Base-by-base conservation (phyloP, 2,888 invertebrate genomes). In the Latrodectus elegans region DNA sequence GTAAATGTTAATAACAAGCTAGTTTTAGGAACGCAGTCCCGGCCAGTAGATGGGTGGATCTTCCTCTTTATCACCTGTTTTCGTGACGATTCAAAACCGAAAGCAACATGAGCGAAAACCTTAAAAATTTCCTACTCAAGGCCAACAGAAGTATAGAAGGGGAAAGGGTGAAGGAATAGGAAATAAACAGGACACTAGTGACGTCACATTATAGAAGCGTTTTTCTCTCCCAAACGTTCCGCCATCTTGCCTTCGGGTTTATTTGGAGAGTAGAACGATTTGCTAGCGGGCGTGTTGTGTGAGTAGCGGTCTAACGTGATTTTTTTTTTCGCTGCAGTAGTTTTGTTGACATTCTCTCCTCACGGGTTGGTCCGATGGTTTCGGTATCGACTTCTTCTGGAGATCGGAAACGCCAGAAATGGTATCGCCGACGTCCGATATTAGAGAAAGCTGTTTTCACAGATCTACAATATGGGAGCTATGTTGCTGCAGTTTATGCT, bases 391-490 rank as follows among this genome's bases (percentile, higher is more conserved):
- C 77, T 17, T 49, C 60, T 65, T 87, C 87, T 17, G 77, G 68
- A 68, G 88, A 88, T 52, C 82, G 88, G 49, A 51, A 68, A 52
- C 77, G 79, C 51, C 78, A 87, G 71, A 89, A 82, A 60, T 90
- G 90, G 90, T 90, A 89, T 79, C 88, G 90, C 38, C 82, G 90
- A 83, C 95, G 95, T 90, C 97, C 97, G 0, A 94, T 97, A 90
- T 93, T 97, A 0, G 95, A 96, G 89, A 95, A 96, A 93, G 96
- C 96, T 10, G 94, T 95, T 89, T 94, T 97, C 86, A 93, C 97
- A 85, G 96, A 97, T 91, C 95, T 97, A 70, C 97, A 97, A 91
- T 94, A 96, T 91, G 96, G 96, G 22, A 95, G 97, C 0, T 93
- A 97, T 90, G 92, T 96, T 9, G 95, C 95, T 26, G 96, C 94